Percentiles rank a stretch among this genome's conserved stretches.
phyloP scores from a whole-genome alignment of 1,140 invertebrate species.

The Drosophila pachea region DNA sequence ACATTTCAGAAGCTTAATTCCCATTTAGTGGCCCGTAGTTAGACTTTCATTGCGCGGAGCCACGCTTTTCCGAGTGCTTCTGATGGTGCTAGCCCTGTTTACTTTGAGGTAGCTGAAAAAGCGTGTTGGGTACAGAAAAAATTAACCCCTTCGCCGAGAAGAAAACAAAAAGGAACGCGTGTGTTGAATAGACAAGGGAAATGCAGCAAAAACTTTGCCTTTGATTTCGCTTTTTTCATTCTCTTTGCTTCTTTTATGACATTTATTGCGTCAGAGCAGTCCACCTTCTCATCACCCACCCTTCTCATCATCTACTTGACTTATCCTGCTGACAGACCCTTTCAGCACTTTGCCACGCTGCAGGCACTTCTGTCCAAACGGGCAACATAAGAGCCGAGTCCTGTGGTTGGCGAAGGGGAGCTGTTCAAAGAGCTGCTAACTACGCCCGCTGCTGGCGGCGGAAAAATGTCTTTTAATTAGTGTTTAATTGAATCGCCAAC shows the following conservation, averaged over 20 bases:
- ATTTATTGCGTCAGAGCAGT: conserved; percentile 44
- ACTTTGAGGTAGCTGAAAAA: conserved; percentile 16
- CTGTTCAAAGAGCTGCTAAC: conserved; percentile 48
- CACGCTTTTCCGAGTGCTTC: neutral
- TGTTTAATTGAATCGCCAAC: conserved; percentile 74
- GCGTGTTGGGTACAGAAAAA: conserved; percentile 6
- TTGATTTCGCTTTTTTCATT: conserved; percentile 42
- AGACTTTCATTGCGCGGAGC: conserved; percentile 1
- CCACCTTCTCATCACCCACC: conserved; percentile 55
- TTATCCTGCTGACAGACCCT: conserved; percentile 50
- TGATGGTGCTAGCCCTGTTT: conserved; percentile 7
- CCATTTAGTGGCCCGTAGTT: neutral
- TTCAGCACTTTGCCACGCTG: conserved; percentile 37
- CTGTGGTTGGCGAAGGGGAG: conserved; percentile 26
- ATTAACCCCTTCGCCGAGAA: conserved; percentile 9
- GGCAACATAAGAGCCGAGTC: conserved; percentile 14
- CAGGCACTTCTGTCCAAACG: conserved; percentile 18
- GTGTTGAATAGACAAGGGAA: conserved; percentile 4
- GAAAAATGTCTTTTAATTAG: conserved; percentile 75
- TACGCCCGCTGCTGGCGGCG: conserved; percentile 29
- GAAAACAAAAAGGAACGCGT: neutral
- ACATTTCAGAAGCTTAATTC: neutral
- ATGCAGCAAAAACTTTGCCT: conserved; percentile 47
- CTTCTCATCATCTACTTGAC: conserved; percentile 63
- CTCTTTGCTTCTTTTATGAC: conserved; percentile 40